Evolutionary conservation across 92 coral and sea anemone species (phyloP).

Genomic region (Siderastrea siderea): DNA sequence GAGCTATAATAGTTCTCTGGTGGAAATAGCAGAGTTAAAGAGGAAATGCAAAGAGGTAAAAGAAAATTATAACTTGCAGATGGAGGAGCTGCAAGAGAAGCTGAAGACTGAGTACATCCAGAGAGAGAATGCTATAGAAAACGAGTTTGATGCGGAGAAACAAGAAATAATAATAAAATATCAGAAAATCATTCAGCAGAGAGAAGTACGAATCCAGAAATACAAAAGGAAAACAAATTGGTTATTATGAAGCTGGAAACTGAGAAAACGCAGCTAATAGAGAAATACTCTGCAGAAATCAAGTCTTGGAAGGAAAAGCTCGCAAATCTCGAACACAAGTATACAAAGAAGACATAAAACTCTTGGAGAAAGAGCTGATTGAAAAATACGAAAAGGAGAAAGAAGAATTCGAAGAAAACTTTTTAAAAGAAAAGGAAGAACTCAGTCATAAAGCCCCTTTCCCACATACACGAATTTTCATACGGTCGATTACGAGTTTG

Average conservation of each 20-base stretch:
- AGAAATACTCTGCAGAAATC: slow-evolving; percentile 46
- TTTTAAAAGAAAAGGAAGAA: slow-evolving; percentile 61
- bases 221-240: slow-evolving; percentile 39
- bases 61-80: slow-evolving; percentile 26
- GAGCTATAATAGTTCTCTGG: slow-evolving; percentile 19
- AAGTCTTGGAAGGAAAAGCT: slow-evolving; percentile 46
- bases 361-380: slow-evolving; percentile 56
- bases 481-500: no score
- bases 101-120: slow-evolving; percentile 47
- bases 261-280: slow-evolving; percentile 38
- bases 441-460: slow-evolving; percentile 51
- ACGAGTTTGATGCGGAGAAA: slow-evolving; percentile 62
- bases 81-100: slow-evolving; percentile 44
- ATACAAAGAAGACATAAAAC: slow-evolving; percentile 55
- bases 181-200: slow-evolving; percentile 44
- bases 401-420: slow-evolving; percentile 57
- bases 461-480: no score
- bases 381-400: slow-evolving; percentile 70
- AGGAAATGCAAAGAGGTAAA: slow-evolving; percentile 32
- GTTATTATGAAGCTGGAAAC: slow-evolving; percentile 38
- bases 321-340: slow-evolving; percentile 16
- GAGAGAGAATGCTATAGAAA: slow-evolving; percentile 63
- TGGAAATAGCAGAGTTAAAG: slow-evolving; percentile 43
- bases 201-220: slow-evolving; percentile 35
- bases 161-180: slow-evolving; percentile 57